Conservation (phyloP, 2,797 vertebrate genomes). For the Bradypodion ventrale region DNA sequence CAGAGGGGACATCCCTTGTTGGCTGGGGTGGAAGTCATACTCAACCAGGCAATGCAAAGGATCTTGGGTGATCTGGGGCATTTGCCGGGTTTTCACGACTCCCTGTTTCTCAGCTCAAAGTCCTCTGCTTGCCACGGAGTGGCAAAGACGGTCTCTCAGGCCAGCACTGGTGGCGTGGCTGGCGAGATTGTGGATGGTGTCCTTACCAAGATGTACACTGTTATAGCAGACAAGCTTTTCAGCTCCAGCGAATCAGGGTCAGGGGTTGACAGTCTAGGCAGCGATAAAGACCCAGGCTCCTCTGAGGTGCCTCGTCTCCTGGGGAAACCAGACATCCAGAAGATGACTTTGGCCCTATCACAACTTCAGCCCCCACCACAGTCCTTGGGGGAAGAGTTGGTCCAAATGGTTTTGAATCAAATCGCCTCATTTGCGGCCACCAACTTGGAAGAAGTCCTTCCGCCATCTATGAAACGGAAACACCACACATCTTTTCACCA, state of each 20-base stretch:
- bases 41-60: constrained; percentile 19
- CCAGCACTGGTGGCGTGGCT: neutral
- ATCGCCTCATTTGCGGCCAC: constrained; percentile 50
- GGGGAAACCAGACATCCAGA: constrained; percentile 2
- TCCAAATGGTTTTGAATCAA: constrained; percentile 56
- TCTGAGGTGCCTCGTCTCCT: neutral
- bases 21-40: constrained; percentile 17
- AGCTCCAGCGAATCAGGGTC: neutral
- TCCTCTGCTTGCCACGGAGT: neutral
- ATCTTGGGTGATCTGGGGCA: constrained; percentile 11
- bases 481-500: neutral
- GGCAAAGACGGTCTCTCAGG: constrained; percentile 2
- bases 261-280: neutral
- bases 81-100: constrained; percentile 5
- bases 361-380: constrained; percentile 13
- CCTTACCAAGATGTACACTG: constrained; percentile 23
- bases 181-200: constrained; percentile 16
- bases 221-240: constrained; percentile 5
- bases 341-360: constrained; percentile 11
- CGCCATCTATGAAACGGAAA: neutral
- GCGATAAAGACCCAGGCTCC: neutral
- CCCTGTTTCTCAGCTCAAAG: neutral
- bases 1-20: neutral
- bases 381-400: constrained; percentile 51
- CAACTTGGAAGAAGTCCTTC: constrained; percentile 35